These are phyloP conservation scores for Elysia crispata DNA, from an alignment of 2,888 invertebrate genomes.

Conservation along the genomic window DNA sequence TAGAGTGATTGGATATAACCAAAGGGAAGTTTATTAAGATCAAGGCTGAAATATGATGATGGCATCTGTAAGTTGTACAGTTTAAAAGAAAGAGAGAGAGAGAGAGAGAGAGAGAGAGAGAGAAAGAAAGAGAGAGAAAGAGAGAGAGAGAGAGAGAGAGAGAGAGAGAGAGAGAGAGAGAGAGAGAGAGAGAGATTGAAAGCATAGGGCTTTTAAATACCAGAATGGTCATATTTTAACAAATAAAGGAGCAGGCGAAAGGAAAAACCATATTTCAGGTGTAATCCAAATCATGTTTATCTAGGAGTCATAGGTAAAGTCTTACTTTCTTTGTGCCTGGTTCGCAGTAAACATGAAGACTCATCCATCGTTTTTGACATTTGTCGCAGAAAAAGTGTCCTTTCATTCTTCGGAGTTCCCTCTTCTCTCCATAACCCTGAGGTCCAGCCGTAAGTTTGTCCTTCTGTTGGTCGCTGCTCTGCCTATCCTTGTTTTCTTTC, in stretches of 20 bases:
- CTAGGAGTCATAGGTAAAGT: too few species aligned
- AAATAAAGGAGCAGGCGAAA: too few species aligned
- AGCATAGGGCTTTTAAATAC: too few species aligned
- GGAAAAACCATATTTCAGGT: too few species aligned
- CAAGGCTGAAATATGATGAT: background rate
- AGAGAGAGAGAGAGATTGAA: background rate
- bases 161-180: background rate
- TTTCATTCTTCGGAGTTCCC: slow-evolving; percentile 27
- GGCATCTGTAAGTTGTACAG: background rate
- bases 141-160: background rate
- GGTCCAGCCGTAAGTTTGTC: too few species aligned
- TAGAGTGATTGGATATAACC: background rate
- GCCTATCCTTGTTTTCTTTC: background rate
- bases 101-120: background rate
- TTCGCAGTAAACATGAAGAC: slow-evolving; percentile 31
- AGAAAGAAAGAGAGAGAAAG: background rate
- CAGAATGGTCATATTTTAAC: too few species aligned
- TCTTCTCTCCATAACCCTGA: background rate
- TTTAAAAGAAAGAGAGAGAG: background rate
- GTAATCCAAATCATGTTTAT: too few species aligned
- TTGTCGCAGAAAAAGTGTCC: slow-evolving; percentile 20
- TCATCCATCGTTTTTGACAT: slow-evolving; percentile 36
- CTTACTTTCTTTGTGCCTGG: background rate
- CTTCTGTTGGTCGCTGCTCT: background rate
- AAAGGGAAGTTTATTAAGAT: too few species aligned